A percentile compares a stretch with the other conserved stretches of the same genome.
Evolutionary conservation across 2,888 invertebrate genomes (phyloP).

Genomic region (Eristalis arbustorum): DNA sequence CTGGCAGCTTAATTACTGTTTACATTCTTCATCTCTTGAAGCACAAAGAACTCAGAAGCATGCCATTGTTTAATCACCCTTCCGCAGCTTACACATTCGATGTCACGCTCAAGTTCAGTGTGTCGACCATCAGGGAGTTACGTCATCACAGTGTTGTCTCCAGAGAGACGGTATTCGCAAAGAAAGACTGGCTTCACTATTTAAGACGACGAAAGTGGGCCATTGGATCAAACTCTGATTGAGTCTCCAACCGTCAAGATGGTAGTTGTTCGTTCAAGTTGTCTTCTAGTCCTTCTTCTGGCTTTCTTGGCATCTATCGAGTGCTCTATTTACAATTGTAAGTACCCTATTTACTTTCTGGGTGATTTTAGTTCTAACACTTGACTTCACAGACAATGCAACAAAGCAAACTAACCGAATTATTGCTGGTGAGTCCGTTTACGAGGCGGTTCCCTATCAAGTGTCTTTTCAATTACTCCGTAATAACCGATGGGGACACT

Average conservation of each 20-base stretch:
- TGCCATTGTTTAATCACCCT: not conserved
- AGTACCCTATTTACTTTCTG: no score
- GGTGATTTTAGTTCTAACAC: not conserved
- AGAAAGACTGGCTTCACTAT: not conserved
- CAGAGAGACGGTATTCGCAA: no score
- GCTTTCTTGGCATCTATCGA: not conserved
- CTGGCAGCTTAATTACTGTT: no score
- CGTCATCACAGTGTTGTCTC: not conserved
- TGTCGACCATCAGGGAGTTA: not conserved
- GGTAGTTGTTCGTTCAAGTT: not conserved
- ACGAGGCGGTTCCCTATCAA: constrained; percentile 74
- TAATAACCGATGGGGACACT: constrained; percentile 74
- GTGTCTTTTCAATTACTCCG: constrained; percentile 76
- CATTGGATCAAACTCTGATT: not conserved
- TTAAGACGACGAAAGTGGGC: constrained; percentile 6
- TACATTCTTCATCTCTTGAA: no score
- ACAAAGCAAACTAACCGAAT: not conserved
- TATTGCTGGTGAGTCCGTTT: constrained; percentile 10
- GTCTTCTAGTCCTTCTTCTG: not conserved
- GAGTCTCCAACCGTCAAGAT: not conserved
- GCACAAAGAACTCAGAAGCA: no score
- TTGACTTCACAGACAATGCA: not conserved
- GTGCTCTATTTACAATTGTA: not conserved
- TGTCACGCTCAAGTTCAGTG: constrained; percentile 2
- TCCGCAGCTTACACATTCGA: not conserved